Conservation (phyloP, 2,113 vertebrate genomes). For the Lamprologus ornatipinnis region DNA sequence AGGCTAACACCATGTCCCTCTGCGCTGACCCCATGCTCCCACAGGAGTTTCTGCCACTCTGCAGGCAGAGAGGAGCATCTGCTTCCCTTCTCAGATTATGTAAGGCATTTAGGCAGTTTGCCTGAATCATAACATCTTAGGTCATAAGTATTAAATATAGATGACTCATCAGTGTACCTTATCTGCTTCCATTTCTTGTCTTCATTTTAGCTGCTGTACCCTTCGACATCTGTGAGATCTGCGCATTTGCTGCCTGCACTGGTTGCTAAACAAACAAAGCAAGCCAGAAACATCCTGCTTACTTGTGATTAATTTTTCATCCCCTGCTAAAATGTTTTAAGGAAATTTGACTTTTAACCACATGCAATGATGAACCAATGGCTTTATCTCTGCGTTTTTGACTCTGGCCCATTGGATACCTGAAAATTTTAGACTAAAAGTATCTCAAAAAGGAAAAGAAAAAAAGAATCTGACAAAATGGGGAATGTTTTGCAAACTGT, state of each 20-base stretch:
- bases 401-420: neutral
- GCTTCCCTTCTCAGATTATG: slow-evolving; percentile 66
- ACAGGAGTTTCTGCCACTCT: slow-evolving; percentile 68
- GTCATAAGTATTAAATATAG: neutral
- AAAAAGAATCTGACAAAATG: neutral
- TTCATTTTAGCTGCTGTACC: slow-evolving; percentile 46
- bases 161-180: neutral
- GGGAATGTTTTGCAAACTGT: slow-evolving; percentile 45
- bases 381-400: neutral
- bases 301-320: neutral
- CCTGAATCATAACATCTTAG: neutral
- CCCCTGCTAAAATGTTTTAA: neutral
- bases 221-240: slow-evolving; percentile 76
- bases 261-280: slow-evolving; percentile 68
- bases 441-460: neutral
- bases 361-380: neutral
- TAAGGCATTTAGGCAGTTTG: slow-evolving; percentile 27
- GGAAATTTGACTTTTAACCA: neutral
- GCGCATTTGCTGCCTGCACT: slow-evolving; percentile 79
- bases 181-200: neutral
- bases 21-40: slow-evolving; percentile 71
- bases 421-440: neutral
- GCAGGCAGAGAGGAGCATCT: slow-evolving; percentile 51
- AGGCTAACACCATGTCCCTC: neutral
- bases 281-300: neutral